Evolutionary conservation across 1,140 invertebrate genomes (phyloP).

Genomic region (Proales similis): DNA sequence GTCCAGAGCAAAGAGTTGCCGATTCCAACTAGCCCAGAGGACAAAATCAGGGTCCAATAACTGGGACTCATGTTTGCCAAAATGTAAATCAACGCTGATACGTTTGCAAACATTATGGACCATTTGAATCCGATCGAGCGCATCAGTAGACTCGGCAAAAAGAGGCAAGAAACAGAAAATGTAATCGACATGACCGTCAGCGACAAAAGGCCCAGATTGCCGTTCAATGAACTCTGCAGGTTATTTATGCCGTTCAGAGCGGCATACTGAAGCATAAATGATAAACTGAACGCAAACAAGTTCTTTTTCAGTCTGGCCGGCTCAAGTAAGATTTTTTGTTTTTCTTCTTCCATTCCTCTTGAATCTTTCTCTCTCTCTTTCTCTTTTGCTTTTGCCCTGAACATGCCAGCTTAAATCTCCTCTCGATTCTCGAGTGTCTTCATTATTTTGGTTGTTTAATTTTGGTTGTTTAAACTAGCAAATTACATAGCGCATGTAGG

Average conservation of each 20-base stretch:
- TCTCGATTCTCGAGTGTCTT: too few species aligned
- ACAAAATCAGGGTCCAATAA: neutral
- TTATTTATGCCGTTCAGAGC: slow-evolving; percentile 16
- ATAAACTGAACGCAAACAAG: neutral
- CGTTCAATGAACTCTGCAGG: slow-evolving; percentile 25
- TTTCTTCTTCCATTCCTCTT: too few species aligned
- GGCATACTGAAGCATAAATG: slow-evolving; percentile 25
- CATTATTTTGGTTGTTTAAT: too few species aligned
- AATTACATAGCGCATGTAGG: too few species aligned
- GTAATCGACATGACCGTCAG: neutral
- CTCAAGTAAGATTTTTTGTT: too few species aligned
- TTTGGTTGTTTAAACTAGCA: too few species aligned
- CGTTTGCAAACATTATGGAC: slow-evolving; percentile 1
- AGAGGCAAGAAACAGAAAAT: neutral
- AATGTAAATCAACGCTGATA: neutral
- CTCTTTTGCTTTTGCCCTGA: too few species aligned
- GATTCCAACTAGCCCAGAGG: slow-evolving; percentile 1
- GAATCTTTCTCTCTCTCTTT: too few species aligned
- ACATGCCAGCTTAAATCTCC: too few species aligned
- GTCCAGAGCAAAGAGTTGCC: slow-evolving; percentile 3
- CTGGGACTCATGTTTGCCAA: neutral
- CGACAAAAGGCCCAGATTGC: slow-evolving; percentile 12
- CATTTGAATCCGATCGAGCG: slow-evolving; percentile 2
- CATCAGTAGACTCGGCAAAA: slow-evolving; percentile 4
- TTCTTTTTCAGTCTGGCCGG: slow-evolving; percentile 3